Percentiles rank a stretch among this genome's conserved stretches.
These are phyloP conservation scores for Mechanitis messenoides DNA, from an alignment of 2,888 invertebrate genomes.

Conservation along the genomic window DNA sequence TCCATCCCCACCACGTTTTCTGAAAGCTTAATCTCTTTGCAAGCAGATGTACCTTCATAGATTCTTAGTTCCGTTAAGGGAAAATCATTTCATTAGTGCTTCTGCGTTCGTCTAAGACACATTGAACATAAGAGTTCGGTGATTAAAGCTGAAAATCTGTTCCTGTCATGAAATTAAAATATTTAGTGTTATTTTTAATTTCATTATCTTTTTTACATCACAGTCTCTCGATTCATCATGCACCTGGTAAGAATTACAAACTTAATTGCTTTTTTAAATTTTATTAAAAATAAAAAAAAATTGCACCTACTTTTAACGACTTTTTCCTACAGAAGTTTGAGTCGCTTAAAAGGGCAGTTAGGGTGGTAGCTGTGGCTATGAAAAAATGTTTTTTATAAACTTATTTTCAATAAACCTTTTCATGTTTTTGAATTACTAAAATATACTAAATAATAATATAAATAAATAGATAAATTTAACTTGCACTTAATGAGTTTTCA, in stretches of 20 bases:
- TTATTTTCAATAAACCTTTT: too few species aligned
- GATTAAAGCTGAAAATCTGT: not conserved
- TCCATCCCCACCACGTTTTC: slow-evolving; percentile 9
- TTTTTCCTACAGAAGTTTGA: too few species aligned
- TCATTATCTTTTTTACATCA: slow-evolving; percentile 46
- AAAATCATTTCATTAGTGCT: not conserved
- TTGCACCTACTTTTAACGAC: too few species aligned
- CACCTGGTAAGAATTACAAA: slow-evolving; percentile 37
- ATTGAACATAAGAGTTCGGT: not conserved
- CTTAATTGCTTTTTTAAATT: not conserved
- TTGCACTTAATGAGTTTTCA: too few species aligned
- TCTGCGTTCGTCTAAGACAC: not conserved
- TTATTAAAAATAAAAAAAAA: too few species aligned
- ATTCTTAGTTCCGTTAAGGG: not conserved
- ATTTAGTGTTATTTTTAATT: slow-evolving; percentile 39
- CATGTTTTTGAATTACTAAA: too few species aligned
- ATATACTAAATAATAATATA: too few species aligned
- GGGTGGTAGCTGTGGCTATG: too few species aligned
- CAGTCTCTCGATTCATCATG: slow-evolving; percentile 42
- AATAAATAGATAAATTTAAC: too few species aligned
- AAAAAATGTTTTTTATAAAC: too few species aligned
- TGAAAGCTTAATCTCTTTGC: slow-evolving; percentile 6
- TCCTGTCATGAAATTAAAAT: slow-evolving; percentile 43
- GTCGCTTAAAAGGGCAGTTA: too few species aligned
- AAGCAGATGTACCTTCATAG: not conserved